Base-by-base conservation (phyloP, 92 coral and sea anemone genomes). In the Isaurus tuberculatus region DNA sequence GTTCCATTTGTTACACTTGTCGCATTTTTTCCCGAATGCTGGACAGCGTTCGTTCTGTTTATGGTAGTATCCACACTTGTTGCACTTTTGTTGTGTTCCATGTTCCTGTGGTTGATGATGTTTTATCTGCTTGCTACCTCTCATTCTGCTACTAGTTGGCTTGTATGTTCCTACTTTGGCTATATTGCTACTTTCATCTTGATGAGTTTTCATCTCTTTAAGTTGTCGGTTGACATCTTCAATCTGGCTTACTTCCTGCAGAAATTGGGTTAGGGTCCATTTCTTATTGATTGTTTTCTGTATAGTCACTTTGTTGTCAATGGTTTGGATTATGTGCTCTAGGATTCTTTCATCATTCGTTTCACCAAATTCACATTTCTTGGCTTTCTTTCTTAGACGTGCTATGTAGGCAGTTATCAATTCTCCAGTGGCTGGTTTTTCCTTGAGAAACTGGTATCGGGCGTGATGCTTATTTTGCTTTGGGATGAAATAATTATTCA, bases 241-340 rank as follows among this genome's bases (percentile, higher is more conserved):
- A 31, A 70, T 88, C 84, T 86, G 90, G 63, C 85, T 71, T 48
- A 92, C 91, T 69, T 89, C 91, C 25, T 77, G 55, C 4, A 89
- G 82, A 65, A 89, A 86, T 25, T 86, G 86, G 48, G 90, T 86
- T 26, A 88, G 64, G 68, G 86, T 58, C 92, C 92, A 89, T 43
- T 79, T 80, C 75, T 89, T 91, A 88, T 75, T 91, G 72, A 89
- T 85, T 2, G 92, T 66, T 71, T 91, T 89, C 75, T 88, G 90
- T 2, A 89, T 91, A 0, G 86, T 78, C 16, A 63, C 30, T 83
- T 79, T 83, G 70, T 86, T 83, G 64, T 89, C 80, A 25, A 68
- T 85, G 22, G 90, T 88, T 58, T 91, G 87, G 79, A 91, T 88
- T 33, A 88, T 72, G 57, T 87, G 91, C 51, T 91, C 87, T 63